Conservation (phyloP, 2,888 invertebrate genomes). For the Orthosia gothica region DNA sequence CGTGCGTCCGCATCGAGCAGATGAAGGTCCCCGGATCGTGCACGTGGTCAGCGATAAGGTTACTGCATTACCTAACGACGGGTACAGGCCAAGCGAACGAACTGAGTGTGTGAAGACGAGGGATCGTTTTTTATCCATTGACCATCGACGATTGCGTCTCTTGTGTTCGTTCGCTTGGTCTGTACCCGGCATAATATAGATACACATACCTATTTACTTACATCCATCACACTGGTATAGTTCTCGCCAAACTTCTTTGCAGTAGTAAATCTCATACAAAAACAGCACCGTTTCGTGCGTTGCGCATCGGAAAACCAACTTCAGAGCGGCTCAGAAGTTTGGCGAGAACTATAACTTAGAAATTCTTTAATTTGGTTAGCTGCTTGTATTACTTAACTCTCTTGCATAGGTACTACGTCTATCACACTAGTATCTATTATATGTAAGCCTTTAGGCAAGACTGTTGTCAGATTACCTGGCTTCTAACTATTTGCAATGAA, state of each 20-base stretch:
- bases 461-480: too few relatives aligned
- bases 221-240: slow-evolving; percentile 5
- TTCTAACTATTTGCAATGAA: too few relatives aligned
- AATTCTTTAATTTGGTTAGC: background rate
- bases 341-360: too few relatives aligned
- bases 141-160: background rate
- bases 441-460: too few relatives aligned
- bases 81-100: background rate
- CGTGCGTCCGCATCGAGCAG: slow-evolving; percentile 95
- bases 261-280: too few relatives aligned
- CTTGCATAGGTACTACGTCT: background rate
- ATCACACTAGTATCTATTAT: slow-evolving; percentile 12
- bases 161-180: background rate
- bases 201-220: background rate
- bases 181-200: background rate
- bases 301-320: too few relatives aligned
- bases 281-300: too few relatives aligned
- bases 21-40: slow-evolving; percentile 95
- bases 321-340: too few relatives aligned
- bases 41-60: slow-evolving; percentile 96
- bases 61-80: slow-evolving; percentile 59
- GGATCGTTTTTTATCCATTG: background rate
- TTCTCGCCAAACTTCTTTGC: too few relatives aligned
- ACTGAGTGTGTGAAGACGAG: background rate
- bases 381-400: background rate